Percentiles rank a stretch among this genome's conserved stretches.
Evolutionary conservation across 1,140 invertebrate species (phyloP).

Genomic region (Hyles vespertilio): DNA sequence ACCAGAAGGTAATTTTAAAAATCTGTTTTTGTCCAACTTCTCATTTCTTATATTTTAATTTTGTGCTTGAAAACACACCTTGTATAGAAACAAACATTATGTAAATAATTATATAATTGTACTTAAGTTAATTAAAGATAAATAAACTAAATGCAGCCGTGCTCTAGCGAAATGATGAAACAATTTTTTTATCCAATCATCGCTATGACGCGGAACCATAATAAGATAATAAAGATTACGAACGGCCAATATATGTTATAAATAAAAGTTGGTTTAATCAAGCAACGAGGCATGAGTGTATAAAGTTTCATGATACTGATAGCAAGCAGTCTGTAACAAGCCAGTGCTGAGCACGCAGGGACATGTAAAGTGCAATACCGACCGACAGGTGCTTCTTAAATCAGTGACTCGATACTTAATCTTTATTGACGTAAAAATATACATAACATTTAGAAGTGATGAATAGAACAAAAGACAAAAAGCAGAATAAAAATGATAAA

Average conservation of each 20-base stretch:
- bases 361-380: background rate
- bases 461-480: slow-evolving; percentile 9
- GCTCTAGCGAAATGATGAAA: too few species aligned
- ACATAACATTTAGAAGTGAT: slow-evolving; percentile 11
- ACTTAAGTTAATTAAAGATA: too few species aligned
- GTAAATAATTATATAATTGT: too few species aligned
- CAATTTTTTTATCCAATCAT: too few species aligned
- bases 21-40: too few species aligned
- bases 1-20: too few species aligned
- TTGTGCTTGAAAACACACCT: too few species aligned
- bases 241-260: slow-evolving; percentile 3
- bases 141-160: too few species aligned
- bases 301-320: slow-evolving; percentile 4
- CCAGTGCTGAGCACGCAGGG: background rate
- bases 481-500: slow-evolving; percentile 16
- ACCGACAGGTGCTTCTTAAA: too few species aligned
- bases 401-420: background rate
- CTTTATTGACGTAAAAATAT: background rate
- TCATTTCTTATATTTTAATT: too few species aligned
- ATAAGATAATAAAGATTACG: slow-evolving; percentile 5
- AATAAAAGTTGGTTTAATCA: background rate
- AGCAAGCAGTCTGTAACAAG: slow-evolving; percentile 3
- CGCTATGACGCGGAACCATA: background rate
- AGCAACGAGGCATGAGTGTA: background rate
- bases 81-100: too few species aligned